These are phyloP conservation scores for Microcebus jonahi DNA, from an alignment of 2,113 vertebrate genomes.

Conservation along the genomic window DNA sequence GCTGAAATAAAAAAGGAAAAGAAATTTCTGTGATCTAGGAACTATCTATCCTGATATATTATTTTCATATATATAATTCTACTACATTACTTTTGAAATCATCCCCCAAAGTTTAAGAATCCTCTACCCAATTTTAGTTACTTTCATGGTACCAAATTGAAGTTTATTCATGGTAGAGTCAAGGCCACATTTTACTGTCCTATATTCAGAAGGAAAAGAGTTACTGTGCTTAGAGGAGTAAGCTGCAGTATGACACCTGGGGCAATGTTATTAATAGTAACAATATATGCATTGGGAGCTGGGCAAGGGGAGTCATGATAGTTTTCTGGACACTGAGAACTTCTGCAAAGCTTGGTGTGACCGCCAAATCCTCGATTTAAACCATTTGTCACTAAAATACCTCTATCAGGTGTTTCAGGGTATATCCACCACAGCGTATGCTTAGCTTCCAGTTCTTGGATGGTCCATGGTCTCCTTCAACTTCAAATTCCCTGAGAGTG, in stretches of 20 bases:
- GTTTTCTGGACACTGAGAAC: not conserved
- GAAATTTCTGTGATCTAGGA: too few species aligned
- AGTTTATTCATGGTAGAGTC: not conserved
- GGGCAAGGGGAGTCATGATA: not conserved
- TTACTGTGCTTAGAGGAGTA: not conserved
- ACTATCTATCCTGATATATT: not conserved
- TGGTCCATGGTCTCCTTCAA: not conserved
- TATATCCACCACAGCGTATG: not conserved
- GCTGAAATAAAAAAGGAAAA: too few species aligned
- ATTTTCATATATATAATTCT: not conserved
- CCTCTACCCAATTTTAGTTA: not conserved
- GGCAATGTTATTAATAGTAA: not conserved
- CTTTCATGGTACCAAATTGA: not conserved
- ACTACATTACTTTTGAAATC: not conserved
- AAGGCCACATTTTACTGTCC: not conserved
- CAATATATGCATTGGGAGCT: not conserved
- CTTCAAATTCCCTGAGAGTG: slow-evolving; percentile 62
- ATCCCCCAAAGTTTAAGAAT: not conserved
- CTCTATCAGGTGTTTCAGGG: not conserved
- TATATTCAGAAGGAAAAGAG: not conserved
- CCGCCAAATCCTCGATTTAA: not conserved
- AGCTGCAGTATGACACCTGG: not conserved
- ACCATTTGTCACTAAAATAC: not conserved
- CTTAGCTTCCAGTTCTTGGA: slow-evolving; percentile 64
- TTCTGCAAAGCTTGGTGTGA: not conserved